Evolutionary conservation across 2,888 invertebrate genomes (phyloP), one percentile per base, ranked within the genome.

Genomic region (Aproaerema taeniolella): DNA sequence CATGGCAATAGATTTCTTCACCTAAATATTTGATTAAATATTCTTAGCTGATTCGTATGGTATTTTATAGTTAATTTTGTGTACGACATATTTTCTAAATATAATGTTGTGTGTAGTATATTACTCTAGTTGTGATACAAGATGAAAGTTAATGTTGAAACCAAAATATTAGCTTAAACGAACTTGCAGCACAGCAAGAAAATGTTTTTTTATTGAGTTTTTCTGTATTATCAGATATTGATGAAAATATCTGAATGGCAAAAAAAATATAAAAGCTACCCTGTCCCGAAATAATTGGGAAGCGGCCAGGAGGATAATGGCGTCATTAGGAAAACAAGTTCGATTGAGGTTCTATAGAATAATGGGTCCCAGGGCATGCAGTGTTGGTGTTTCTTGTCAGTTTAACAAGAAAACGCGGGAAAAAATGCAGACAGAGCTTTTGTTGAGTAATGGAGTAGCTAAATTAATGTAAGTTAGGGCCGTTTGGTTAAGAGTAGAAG

Each of bases 401-500:
- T 28, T 15, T 35, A 28, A 25, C 11, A 10, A 16, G 26, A 35
- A 14, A 28, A 28, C 26, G 10, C 7, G 12, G 15, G 26, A 28
- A 11, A 16, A 35, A 20, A 34, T 14, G 14, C n/a, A 20, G 31
- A 20, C 44, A n/a, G n/a, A n/a, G n/a, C n/a, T n/a, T n/a, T n/a
- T n/a, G n/a, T n/a, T n/a, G 38, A 31, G 46, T 39, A 45, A 46
- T 42, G 45, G 45, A 46, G 44, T 49, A 46, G 12, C 10, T 29
- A 50, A 4, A 4, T 20, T 20, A n/a, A 46, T 41, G 45, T 46
- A 39, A 48, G 52, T 55, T 44, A 50, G 46, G 45, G 43, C 31
- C 43, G 58, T 61, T 55, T 53, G 62, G 58, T 65, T 55, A 62
- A 53, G 60, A 61, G 59, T 55, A 67, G 69, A 67, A 72, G 65